Base-by-base conservation (phyloP, 2,888 invertebrate genomes). In the Colletes collaris region DNA sequence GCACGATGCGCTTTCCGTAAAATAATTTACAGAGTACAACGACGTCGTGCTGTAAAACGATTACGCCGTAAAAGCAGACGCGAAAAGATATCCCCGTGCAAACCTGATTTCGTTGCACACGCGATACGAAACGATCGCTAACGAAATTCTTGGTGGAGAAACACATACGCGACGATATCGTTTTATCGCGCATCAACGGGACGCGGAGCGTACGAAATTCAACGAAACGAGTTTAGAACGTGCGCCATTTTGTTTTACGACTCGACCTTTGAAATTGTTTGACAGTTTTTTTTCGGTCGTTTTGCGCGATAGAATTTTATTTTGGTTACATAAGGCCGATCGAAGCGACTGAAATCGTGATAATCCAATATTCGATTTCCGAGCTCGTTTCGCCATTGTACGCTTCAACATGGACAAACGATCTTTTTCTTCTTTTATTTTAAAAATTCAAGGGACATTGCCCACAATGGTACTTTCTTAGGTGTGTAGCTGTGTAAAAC, bases 61-160 rank as follows among this genome's bases (percentile, higher is more conserved):
- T 64, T 49, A 50, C 50, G 37, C 27, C 59, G 75, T 52, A 64
- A 76, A 64, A 76, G 37, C 50, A 63, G 19, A 27, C 40, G 10
- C 3, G 19, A 10, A 10, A 75, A 74, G 16, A 55, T 44, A 49
- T 55, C 10, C 10, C n/a, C 44, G 44, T 6, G 44, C 10, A 8
- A 40, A 46, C 44, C 8, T 8, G 44, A 46, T 46, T 46, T 46
- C 44, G 7, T 8, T 8, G 44, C 40, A 40, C 40, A 6, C 44
- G 44, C 44, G 44, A 46, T 8, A 46, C 13, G 56, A 16, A 50
- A 62, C 50, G 53, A 27, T 75, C 55, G 62, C 58, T 52, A 52
- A 62, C 60, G 65, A 63, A 74, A 76, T 62, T 66, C 60, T 56
- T 66, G 56, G 66, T 40, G 44, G 75, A 63, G 27, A 27, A 4